A percentile compares a stretch with the other conserved stretches of the same genome.
Conservation (phyloP, 2,113 vertebrate species). For the Paracyprichromis sp. region DNA sequence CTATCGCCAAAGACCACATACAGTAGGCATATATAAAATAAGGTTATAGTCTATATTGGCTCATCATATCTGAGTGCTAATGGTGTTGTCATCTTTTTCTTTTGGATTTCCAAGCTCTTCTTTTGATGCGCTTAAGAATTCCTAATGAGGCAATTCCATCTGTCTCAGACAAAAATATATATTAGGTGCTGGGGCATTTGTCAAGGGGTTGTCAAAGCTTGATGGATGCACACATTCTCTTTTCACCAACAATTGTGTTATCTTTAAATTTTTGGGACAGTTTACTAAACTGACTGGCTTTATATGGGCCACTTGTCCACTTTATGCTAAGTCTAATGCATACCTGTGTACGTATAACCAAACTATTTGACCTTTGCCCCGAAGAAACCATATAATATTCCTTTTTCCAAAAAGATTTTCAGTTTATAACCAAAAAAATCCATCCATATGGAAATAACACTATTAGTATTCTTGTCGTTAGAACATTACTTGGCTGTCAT, state of each 20-base stretch:
- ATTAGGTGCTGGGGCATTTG: neutral
- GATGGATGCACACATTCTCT: neutral
- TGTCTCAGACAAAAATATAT: neutral
- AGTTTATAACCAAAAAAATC: neutral
- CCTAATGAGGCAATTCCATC: neutral
- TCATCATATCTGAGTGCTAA: constrained; percentile 46
- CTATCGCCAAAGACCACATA: constrained; percentile 53
- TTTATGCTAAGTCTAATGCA: neutral
- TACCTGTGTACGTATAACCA: neutral
- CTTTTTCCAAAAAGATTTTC: neutral
- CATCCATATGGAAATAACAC: neutral
- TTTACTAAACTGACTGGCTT: neutral
- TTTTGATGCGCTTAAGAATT: neutral
- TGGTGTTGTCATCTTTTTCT: constrained; percentile 9
- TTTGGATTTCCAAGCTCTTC: constrained; percentile 12
- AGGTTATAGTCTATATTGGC: constrained; percentile 60
- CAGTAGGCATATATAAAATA: constrained; percentile 61
- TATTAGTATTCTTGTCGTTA: neutral
- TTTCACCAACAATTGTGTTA: neutral
- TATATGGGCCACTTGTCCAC: neutral
- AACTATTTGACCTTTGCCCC: neutral
- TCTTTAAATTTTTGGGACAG: neutral
- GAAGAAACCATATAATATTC: neutral
- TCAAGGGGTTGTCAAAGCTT: neutral
- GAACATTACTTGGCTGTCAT: neutral